Conservation (phyloP, 2,797 vertebrate species). For the Sparidentex hasta region DNA sequence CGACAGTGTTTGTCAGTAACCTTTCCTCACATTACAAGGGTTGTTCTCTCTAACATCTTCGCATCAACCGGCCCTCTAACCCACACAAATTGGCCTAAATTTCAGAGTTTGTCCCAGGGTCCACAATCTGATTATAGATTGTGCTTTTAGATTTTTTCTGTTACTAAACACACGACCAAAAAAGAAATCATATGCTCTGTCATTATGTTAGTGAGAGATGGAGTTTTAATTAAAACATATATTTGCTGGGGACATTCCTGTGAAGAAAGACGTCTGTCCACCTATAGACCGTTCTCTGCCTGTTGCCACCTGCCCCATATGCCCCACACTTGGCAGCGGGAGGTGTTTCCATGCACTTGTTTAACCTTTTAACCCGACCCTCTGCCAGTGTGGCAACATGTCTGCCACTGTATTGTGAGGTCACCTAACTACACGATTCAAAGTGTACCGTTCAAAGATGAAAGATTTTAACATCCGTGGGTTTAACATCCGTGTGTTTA, state of each 20-base stretch:
- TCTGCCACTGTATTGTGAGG: conserved; percentile 3
- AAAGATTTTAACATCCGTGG: not conserved
- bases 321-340: conserved; percentile 46
- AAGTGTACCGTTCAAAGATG: not conserved
- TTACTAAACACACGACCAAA: too few relatives aligned
- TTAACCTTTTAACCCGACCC: conserved; percentile 51
- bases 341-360: conserved; percentile 41
- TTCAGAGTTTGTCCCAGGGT: too few relatives aligned
- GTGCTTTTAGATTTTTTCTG: too few relatives aligned
- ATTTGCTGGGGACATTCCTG: not conserved
- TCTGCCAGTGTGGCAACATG: conserved; percentile 30
- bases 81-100: too few relatives aligned
- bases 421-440: conserved; percentile 21
- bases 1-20: conserved; percentile 1
- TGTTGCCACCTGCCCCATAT: conserved; percentile 62
- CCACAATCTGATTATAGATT: too few relatives aligned
- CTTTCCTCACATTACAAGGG: not conserved
- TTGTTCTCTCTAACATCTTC: too few relatives aligned
- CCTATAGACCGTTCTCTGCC: conserved; percentile 24
- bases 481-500: not conserved
- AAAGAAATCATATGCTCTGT: too few relatives aligned
- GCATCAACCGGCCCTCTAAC: too few relatives aligned
- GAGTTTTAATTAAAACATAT: too few relatives aligned
- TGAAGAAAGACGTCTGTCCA: conserved; percentile 4
- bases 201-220: too few relatives aligned